Evolutionary conservation across 2,888 invertebrate genomes (phyloP).

Genomic region (Tethea ocularis): DNA sequence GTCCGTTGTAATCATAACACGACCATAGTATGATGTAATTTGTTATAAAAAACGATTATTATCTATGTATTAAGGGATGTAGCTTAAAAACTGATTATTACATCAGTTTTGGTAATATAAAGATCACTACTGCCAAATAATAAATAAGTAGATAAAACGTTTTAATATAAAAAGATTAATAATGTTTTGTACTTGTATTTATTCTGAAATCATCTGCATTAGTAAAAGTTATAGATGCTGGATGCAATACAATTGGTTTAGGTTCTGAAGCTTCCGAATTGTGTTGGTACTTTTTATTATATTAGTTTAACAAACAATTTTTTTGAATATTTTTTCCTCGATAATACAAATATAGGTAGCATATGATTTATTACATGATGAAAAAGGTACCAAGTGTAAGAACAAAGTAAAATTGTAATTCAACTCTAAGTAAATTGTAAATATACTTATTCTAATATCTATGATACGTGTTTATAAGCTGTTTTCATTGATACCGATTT

Average conservation of each 20-base stretch:
- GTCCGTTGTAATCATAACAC: conserved; percentile 51
- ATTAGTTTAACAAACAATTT: background rate
- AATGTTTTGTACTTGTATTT: conserved; percentile 73
- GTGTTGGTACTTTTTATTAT: background rate
- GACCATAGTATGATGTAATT: conserved; percentile 69
- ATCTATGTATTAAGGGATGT: conserved; percentile 62
- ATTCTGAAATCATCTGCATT: conserved; percentile 32
- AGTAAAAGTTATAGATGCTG: no score
- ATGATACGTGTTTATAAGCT: conserved; percentile 73
- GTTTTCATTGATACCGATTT: conserved; percentile 61
- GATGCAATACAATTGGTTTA: background rate
- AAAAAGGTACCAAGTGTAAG: conserved; percentile 60
- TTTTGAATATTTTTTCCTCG: background rate
- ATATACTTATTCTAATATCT: conserved; percentile 66
- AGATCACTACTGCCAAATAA: conserved; percentile 80
- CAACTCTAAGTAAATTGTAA: conserved; percentile 70
- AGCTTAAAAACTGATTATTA: conserved; percentile 61
- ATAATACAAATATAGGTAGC: background rate
- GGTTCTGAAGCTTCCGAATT: background rate
- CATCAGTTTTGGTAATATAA: conserved; percentile 66
- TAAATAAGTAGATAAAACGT: conserved; percentile 75
- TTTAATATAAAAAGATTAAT: conserved; percentile 69
- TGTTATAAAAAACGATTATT: conserved; percentile 68
- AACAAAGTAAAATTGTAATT: conserved; percentile 52
- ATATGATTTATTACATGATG: conserved; percentile 12